phyloP scores from a whole-genome alignment of 2,888 invertebrate species.

The Diaperis boleti region DNA sequence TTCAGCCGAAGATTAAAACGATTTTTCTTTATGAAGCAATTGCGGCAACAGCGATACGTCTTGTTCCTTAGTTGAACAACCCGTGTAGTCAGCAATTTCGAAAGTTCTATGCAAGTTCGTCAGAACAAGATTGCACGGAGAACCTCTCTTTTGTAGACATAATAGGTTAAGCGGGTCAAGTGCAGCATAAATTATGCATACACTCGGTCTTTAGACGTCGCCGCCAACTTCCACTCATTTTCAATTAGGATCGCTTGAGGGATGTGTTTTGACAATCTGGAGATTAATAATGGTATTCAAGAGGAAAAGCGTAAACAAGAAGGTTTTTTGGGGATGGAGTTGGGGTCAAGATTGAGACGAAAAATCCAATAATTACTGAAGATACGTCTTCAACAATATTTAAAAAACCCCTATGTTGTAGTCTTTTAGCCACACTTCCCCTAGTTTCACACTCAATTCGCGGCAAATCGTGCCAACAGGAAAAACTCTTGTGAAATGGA shows the following conservation, averaged over 20 bases:
- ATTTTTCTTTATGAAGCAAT: no score
- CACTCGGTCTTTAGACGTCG: slow-evolving; percentile 40
- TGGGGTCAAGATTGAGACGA: no score
- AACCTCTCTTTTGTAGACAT: slow-evolving; percentile 30
- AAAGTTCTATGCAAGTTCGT: neutral
- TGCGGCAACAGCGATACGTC: neutral
- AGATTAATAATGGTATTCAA: slow-evolving; percentile 50
- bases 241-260: slow-evolving; percentile 49
- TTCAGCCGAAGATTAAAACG: neutral
- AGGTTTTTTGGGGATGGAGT: no score
- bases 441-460: neutral
- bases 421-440: no score
- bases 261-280: slow-evolving; percentile 51
- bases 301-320: slow-evolving; percentile 19
- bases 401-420: no score
- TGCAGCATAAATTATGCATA: slow-evolving; percentile 50
- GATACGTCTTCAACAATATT: no score
- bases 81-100: neutral
- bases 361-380: no score
- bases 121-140: slow-evolving; percentile 17
- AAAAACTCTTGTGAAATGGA: neutral
- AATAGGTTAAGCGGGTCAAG: slow-evolving; percentile 47
- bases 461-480: neutral
- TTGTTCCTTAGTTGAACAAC: neutral
- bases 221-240: slow-evolving; percentile 44